Percentiles rank a stretch among this genome's conserved stretches.
Conservation (phyloP, 2,113 vertebrate species). For the Pagrus major region DNA sequence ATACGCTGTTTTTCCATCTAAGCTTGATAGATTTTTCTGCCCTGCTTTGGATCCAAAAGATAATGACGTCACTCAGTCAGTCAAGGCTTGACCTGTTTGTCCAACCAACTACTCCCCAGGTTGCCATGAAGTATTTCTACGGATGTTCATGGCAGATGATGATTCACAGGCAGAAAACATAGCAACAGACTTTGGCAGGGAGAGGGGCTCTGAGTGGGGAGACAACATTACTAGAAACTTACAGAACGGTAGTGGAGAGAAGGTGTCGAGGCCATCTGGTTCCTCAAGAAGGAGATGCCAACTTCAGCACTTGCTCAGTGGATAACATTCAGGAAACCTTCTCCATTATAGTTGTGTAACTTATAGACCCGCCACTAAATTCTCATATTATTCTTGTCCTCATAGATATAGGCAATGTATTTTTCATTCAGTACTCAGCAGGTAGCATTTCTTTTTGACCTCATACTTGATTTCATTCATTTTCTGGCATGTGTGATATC, state of each 20-base stretch:
- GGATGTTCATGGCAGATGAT: conserved; percentile 3
- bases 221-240: conserved; percentile 30
- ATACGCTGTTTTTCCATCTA: too few species aligned
- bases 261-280: conserved; percentile 49
- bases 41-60: background rate
- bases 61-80: background rate
- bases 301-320: background rate
- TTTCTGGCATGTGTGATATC: too few species aligned
- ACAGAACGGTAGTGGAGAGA: conserved; percentile 25
- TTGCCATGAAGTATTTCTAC: background rate
- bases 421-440: background rate
- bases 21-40: too few species aligned
- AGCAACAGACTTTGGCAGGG: conserved; percentile 47
- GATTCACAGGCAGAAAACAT: conserved; percentile 52
- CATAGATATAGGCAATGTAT: background rate
- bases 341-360: background rate
- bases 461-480: too few species aligned
- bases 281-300: conserved; percentile 26
- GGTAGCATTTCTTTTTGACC: background rate
- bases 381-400: background rate
- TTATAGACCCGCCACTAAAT: background rate
- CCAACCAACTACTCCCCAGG: background rate
- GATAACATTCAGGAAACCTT: conserved; percentile 9
- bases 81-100: background rate
- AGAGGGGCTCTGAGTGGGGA: conserved; percentile 4